Evolutionary conservation across 2,113 vertebrate species (phyloP).

Genomic region (Laticauda laticaudata): DNA sequence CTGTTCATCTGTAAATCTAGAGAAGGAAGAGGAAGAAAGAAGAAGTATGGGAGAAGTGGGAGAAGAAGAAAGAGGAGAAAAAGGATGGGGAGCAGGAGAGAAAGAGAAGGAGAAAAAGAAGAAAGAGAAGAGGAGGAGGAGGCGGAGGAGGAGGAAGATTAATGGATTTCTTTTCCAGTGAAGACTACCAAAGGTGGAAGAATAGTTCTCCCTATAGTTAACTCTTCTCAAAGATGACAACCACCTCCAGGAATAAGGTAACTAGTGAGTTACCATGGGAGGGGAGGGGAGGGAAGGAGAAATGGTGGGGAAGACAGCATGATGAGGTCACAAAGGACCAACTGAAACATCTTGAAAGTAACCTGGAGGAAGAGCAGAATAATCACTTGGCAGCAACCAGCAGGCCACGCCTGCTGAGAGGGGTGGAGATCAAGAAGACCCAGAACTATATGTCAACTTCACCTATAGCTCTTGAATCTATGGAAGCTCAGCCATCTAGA

Average conservation of each 20-base stretch:
- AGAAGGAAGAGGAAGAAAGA: no score
- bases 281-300: background rate
- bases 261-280: no score
- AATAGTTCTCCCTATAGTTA: background rate
- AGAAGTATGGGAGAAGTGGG: background rate
- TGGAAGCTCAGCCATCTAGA: slow-evolving; percentile 12
- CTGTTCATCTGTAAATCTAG: no score
- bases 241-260: no score
- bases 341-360: background rate
- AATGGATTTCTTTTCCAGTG: background rate
- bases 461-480: background rate
- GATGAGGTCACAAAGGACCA: slow-evolving; percentile 23
- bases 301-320: background rate
- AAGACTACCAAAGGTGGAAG: background rate
- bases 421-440: background rate
- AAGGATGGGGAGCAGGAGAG: background rate
- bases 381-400: background rate
- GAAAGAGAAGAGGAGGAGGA: no score
- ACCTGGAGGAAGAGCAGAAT: background rate
- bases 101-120: no score
- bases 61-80: background rate
- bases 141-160: background rate
- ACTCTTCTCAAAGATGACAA: background rate
- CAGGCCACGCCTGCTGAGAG: background rate
- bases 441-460: background rate